Conservation (phyloP, 1,140 invertebrate species). For the Gonatopus flavifemur region DNA sequence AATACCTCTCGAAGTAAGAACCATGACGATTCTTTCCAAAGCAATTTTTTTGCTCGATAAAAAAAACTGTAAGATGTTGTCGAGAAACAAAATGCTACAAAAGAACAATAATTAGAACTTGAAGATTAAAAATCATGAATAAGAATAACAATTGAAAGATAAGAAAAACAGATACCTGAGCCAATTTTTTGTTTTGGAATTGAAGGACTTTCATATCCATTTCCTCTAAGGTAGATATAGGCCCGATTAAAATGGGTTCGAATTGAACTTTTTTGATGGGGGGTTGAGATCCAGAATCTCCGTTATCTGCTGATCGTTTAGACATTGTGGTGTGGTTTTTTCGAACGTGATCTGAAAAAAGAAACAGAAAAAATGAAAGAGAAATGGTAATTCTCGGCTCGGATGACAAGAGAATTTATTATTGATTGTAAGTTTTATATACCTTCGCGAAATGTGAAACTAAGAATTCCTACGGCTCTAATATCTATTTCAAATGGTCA, state of each 20-base stretch:
- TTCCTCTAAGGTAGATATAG: constrained; percentile 92
- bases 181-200: constrained; percentile 96
- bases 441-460: constrained; percentile 6
- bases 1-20: too few relatives aligned
- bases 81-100: neutral
- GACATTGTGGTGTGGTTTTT: constrained; percentile 62
- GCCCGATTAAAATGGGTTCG: constrained; percentile 88
- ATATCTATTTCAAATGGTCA: neutral
- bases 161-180: constrained; percentile 68
- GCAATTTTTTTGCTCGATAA: neutral
- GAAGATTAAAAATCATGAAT: too few relatives aligned
- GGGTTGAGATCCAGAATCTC: constrained; percentile 64
- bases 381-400: constrained; percentile 14
- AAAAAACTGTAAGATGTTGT: neutral
- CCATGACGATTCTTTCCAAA: too few relatives aligned
- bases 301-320: constrained; percentile 70
- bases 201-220: constrained; percentile 96
- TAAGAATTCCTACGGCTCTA: constrained; percentile 6
- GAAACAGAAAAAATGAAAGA: neutral
- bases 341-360: constrained; percentile 5
- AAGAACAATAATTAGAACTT: too few relatives aligned
- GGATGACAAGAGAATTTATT: constrained; percentile 9
- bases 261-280: constrained; percentile 92
- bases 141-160: neutral
- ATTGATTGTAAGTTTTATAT: constrained; percentile 17